A percentile compares a stretch with the other conserved stretches of the same genome.
These are phyloP conservation scores for Heliconius hewitsoni DNA, from an alignment of 1,140 invertebrate species.

Conservation along the genomic window DNA sequence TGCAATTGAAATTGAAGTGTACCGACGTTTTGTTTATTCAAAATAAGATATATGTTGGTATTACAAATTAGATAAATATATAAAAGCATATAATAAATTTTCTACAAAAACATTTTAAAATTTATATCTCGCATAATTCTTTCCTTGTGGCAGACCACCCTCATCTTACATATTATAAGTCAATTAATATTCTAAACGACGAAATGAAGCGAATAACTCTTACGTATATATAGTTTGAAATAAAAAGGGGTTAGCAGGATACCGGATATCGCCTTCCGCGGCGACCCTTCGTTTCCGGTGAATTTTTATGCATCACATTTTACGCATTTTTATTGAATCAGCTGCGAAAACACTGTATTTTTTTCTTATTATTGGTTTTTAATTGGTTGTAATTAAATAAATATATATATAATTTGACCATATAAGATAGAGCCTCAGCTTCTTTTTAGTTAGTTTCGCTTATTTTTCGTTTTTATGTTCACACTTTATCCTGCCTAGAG, in stretches of 20 bases:
- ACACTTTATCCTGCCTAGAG: not conserved
- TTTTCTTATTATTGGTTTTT: not conserved
- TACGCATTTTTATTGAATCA: constrained; percentile 30
- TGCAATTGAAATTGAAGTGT: no score
- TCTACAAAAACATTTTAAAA: not conserved
- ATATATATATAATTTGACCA: not conserved
- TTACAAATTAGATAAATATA: not conserved
- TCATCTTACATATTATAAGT: constrained; percentile 30
- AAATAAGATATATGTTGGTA: not conserved
- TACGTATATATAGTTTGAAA: constrained; percentile 73
- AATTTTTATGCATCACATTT: constrained; percentile 46
- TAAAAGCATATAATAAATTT: not conserved
- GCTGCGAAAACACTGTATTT: constrained; percentile 17
- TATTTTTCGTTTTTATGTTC: not conserved
- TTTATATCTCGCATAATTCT: not conserved
- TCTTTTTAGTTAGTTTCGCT: no score
- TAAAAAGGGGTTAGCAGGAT: constrained; percentile 73
- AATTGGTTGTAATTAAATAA: not conserved
- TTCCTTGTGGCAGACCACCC: constrained; percentile 51
- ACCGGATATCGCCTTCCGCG: constrained; percentile 75
- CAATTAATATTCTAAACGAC: constrained; percentile 64
- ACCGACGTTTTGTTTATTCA: no score
- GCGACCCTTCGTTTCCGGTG: constrained; percentile 61
- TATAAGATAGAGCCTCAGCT: not conserved
- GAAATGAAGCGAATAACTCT: constrained; percentile 74